Evolutionary conservation across 1,140 invertebrate species (phyloP).

Genomic region (Aphelinus atriplicis): DNA sequence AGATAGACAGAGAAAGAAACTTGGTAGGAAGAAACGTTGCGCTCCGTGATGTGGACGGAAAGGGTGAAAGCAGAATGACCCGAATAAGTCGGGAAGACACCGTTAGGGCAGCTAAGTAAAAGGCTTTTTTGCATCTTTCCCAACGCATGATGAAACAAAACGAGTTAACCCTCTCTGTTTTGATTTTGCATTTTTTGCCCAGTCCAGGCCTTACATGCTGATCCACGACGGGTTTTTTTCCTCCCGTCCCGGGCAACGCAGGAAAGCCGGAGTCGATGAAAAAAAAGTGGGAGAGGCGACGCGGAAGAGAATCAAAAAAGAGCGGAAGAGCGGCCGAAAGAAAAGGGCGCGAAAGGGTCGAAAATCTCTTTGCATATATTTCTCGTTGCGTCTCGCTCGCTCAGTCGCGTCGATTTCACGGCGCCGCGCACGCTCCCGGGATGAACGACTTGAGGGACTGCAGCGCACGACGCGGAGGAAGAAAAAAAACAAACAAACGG

Average conservation of each 20-base stretch:
- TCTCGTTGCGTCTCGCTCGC: conserved; percentile 30
- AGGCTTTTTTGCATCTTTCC: conserved; percentile 40
- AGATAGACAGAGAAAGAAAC: conserved; percentile 23
- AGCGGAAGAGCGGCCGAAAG: conserved; percentile 36
- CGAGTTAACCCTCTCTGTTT: conserved; percentile 18
- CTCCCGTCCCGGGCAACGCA: not conserved
- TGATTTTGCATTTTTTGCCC: conserved; percentile 21
- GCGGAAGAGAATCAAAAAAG: conserved; percentile 37
- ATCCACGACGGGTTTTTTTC: not conserved
- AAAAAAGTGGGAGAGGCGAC: conserved; percentile 28
- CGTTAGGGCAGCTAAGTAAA: conserved; percentile 49
- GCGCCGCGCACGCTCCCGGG: not conserved
- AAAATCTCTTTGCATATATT: conserved; percentile 54
- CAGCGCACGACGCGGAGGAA: conserved; percentile 24
- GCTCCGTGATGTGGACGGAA: conserved; percentile 33
- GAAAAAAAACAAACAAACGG: conserved; percentile 58
- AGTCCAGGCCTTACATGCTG: not conserved
- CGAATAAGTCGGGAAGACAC: conserved; percentile 50
- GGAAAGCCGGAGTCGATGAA: not conserved
- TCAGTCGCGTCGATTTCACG: conserved; percentile 28
- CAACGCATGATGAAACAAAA: conserved; percentile 3
- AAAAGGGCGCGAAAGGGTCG: conserved; percentile 55
- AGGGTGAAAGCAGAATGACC: conserved; percentile 47
- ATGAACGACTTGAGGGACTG: conserved; percentile 11
- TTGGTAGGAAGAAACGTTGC: conserved; percentile 22